These are phyloP conservation scores for Monoplex corrugatus DNA, from an alignment of 2,888 invertebrate genomes.

Conservation along the genomic window DNA sequence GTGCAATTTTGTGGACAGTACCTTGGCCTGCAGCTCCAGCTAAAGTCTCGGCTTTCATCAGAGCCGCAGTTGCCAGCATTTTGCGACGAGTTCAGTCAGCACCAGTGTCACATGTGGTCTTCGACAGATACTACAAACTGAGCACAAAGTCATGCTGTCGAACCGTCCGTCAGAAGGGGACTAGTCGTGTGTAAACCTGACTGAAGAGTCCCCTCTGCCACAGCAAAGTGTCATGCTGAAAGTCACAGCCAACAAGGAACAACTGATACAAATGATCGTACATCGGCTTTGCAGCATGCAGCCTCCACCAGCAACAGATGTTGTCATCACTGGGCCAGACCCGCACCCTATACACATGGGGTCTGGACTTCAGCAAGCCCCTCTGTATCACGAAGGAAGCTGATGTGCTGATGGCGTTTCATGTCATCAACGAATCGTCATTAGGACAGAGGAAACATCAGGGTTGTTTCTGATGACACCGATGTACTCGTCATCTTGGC, in stretches of 20 bases:
- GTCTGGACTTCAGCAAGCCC: constrained; percentile 18
- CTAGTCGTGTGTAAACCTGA: constrained; percentile 33
- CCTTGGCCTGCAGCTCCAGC: constrained; percentile 30
- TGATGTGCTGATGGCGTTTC: constrained; percentile 36
- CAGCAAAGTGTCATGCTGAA: constrained; percentile 17
- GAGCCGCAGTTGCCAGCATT: constrained; percentile 12
- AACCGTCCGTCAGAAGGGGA: not conserved
- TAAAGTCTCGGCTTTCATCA: constrained; percentile 24
- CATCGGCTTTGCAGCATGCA: constrained; percentile 27
- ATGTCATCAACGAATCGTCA: constrained; percentile 39
- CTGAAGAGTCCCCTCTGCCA: not conserved
- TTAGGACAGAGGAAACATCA: constrained; percentile 17
- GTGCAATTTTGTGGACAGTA: constrained; percentile 37
- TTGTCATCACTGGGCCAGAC: constrained; percentile 21
- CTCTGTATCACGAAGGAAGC: constrained; percentile 33
- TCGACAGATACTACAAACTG: constrained; percentile 15
- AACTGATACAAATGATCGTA: constrained; percentile 34
- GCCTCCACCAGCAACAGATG: not conserved
- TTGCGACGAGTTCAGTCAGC: constrained; percentile 19
- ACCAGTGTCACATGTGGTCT: constrained; percentile 27
- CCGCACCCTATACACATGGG: constrained; percentile 29
- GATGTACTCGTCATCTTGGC: constrained; percentile 38
- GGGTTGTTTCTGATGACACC: constrained; percentile 27
- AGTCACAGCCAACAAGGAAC: constrained; percentile 29
- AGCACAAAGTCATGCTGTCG: constrained; percentile 42